Base-by-base conservation (phyloP, 2,888 invertebrate genomes). In the Drepana falcataria region DNA sequence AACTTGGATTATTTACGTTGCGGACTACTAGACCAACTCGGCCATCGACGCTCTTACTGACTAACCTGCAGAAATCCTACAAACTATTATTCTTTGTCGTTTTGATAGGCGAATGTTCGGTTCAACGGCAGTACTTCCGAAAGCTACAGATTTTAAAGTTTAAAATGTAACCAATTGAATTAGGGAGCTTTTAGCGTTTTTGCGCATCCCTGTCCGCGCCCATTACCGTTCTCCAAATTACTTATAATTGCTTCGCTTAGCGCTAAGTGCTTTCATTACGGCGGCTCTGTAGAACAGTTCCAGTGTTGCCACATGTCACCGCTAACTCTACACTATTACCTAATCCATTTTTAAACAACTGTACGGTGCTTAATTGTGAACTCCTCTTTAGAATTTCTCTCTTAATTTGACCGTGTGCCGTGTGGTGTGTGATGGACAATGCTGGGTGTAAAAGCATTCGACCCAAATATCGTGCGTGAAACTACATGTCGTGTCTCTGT, bases 161-260 rank as follows among this genome's bases (percentile, higher is more conserved):
- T 81, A 79, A 86, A 87, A 87, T 86, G 81, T 82, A 80, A 79
- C 76, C 87, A 90, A 90, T 90, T 87, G 86, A 90, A 88, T 91
- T 91, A 90, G 86, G 76, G 79, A 78, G 90, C 91, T 91, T 91
- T 91, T 90, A 90, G 87, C 87, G 92, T 91, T 91, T 91, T 91
- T 89, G 88, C 88, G 84, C 88, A 73, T 81, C 83, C 84, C 85
- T 84, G 90, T 89, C 91, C 88, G 83, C 84, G 81, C 81, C 87
- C 87, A 89, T 91, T 90, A 91, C 81, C 72, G 84, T 79, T 77
- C 75, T 79, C 82, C 83, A 87, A 91, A 91, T 88, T 87, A 88
- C 87, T 90, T 88, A 88, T 91, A 90, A 91, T 91, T 90, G 89
- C 87, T 88, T 90, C 91, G 88, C 86, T 91, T 89, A 89, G 79